Base-by-base conservation (phyloP, 2,888 invertebrate genomes). In the Dorcus parallelipipedus region DNA sequence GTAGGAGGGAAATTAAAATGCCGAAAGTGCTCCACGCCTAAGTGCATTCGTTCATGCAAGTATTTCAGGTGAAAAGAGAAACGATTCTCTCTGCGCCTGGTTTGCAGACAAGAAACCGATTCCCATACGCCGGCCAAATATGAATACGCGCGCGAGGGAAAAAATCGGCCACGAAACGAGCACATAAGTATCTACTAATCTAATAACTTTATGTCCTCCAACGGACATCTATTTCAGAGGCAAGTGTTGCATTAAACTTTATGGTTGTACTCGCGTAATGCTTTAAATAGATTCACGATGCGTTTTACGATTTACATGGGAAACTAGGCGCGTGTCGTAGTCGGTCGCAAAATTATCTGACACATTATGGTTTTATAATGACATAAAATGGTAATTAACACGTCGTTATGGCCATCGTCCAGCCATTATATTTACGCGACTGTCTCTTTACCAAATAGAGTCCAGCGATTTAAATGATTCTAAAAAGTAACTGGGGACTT, bases 381-480 rank as follows among this genome's bases (percentile, higher is more conserved):
- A 65, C 64, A 64, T 66, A 66, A 67, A 66, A 65, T 64, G 65
- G 63, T 66, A 66, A 67, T 66, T 66, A 65, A 64, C 60, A 64
- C 63, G 64, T 64, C 61, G 60, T 65, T 65, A 65, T 65, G 57
- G 61, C 50, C 52, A 54, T 49, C 58, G 52, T 39, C 55, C 58
- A 58, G 54, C 56, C 9, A 20, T 33, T 33, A 6, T 33, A 33
- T 33, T 33, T 33, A 33, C 26, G 26, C 20, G 26, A 33, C 7
- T 33, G 6, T 33, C 26, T 33, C 7, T 33, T 33, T 7, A 33
- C 7, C 26, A 33, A 33, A 33, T 33, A 33, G 3, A 33, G 53
- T 41, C 57, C 59, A 20, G 2, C 20, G 20, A 20, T 20, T 20
- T 20, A 20, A 3, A 20, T 20, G 20, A 20, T 20, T 20, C 20